Base-by-base conservation (phyloP, 2,797 vertebrate species). In the Denticeps clupeoides region DNA sequence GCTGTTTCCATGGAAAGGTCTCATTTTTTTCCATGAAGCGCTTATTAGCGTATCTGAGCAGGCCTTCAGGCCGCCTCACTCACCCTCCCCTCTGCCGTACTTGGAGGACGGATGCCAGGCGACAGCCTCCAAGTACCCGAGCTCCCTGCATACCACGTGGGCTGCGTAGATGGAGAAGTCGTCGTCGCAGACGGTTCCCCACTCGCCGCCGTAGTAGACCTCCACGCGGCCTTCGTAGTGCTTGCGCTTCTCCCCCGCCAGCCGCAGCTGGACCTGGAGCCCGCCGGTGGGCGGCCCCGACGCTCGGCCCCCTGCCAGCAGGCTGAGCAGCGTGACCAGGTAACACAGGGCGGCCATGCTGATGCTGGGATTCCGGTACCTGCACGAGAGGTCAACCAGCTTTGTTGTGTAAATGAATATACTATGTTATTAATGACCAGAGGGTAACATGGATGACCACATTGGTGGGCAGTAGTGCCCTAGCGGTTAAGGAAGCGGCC, bases 121-220 rank as follows among this genome's bases (percentile, higher is more conserved):
- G 33, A 79, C 68, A 0, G 93, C 93, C 5, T 88, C 85, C 45
- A 86, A 7, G 0, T 87, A 96, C 6, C 93, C 94, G 32, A 99
- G 77, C 77, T 95, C 74, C 46, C 86, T 79, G 72, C 94, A 97
- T 44, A 82, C 86, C 31, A 97, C 90, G 0, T 87, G 79, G 0
- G 91, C 93, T 0, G 88, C 81, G 0, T 82, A 75, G 47, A 95
- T 83, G 74, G 90, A 89, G 79, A 97, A 99, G 72, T 97, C 93
- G 0, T 99, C 94, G 0, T 97, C 93, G 0, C 93, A 97, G 31
- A 97, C 85, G 0, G 93, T 97, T 41, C 94, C 94, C 94, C 94
- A 99, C 62, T 87, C 82, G 1, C 86, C 85, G 0, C 77, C 53
- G 49, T 97, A 89, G 55, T 82, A 84, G 27, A 99, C 78, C 52